phyloP scores from a whole-genome alignment of 1,140 invertebrate species.

The Agrilus planipennis region DNA sequence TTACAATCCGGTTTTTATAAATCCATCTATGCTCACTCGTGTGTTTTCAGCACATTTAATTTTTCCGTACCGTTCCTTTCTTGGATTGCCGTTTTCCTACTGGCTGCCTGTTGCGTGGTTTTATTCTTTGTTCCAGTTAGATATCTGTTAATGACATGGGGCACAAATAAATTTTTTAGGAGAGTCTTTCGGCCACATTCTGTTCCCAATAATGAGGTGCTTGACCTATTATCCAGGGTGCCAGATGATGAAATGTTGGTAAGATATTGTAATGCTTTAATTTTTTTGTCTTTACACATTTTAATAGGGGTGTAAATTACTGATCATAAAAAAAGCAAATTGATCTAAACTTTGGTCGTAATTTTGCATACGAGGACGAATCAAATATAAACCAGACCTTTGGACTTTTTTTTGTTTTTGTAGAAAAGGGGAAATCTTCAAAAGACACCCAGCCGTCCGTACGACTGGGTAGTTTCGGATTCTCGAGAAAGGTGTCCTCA shows the following conservation, averaged over 20 bases:
- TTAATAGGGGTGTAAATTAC: neutral
- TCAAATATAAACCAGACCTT: neutral
- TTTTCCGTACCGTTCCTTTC: constrained; percentile 96
- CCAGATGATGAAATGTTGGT: constrained; percentile 90
- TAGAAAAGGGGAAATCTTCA: too few species aligned
- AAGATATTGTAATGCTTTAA: constrained; percentile 34
- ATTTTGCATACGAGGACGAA: neutral
- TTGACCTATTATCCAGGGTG: constrained; percentile 91
- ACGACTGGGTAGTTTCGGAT: too few species aligned
- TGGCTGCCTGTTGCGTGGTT: constrained; percentile 58
- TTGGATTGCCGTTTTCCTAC: constrained; percentile 73
- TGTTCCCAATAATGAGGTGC: constrained; percentile 93
- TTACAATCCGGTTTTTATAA: too few species aligned
- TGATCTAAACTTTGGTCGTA: neutral
- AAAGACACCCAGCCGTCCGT: too few species aligned
- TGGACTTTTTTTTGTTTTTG: too few species aligned
- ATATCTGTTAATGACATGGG: constrained; percentile 91
- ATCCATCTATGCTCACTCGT: constrained; percentile 9
- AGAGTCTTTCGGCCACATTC: constrained; percentile 87
- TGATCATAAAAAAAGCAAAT: neutral
- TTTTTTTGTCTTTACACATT: neutral
- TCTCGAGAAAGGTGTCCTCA: too few species aligned
- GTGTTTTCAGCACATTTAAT: constrained; percentile 75
- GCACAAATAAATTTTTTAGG: constrained; percentile 80
- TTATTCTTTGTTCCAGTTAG: constrained; percentile 86